phyloP scores from a whole-genome alignment of 2,113 vertebrate genomes.

The Lepus americanus region DNA sequence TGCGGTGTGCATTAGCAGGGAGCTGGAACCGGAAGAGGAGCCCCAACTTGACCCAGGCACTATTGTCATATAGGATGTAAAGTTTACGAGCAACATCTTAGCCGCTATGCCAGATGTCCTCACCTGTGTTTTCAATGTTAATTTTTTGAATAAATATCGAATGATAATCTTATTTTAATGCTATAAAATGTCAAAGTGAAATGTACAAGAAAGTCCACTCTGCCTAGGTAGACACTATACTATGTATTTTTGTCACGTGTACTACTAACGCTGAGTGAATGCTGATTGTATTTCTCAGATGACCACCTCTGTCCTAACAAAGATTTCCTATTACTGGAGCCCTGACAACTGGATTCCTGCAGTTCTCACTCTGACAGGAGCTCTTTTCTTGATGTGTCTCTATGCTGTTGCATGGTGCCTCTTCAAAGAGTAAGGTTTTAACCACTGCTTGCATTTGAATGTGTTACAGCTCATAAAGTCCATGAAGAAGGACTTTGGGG shows the following conservation, averaged over 20 bases:
- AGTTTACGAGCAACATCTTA: too few relatives aligned
- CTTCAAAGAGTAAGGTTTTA: slow-evolving; percentile 67
- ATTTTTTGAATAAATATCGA: slow-evolving; percentile 33
- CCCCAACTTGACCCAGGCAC: too few relatives aligned
- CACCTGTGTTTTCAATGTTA: background rate
- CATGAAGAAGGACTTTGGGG: background rate
- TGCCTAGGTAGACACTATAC: background rate
- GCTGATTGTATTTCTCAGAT: slow-evolving; percentile 44
- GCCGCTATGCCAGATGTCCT: too few relatives aligned
- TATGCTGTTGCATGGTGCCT: slow-evolving; percentile 50
- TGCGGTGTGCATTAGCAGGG: too few relatives aligned
- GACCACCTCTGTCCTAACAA: slow-evolving; percentile 67
- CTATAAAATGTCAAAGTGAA: background rate
- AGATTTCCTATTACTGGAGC: slow-evolving; percentile 65
- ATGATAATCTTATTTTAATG: background rate
- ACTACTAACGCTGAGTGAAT: background rate
- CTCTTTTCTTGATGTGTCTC: slow-evolving; percentile 47
- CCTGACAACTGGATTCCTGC: slow-evolving; percentile 60
- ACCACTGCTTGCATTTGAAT: background rate
- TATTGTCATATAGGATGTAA: too few relatives aligned
- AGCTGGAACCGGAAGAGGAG: too few relatives aligned
- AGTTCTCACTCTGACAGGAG: slow-evolving; percentile 50
- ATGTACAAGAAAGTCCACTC: background rate
- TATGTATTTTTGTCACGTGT: background rate
- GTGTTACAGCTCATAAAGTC: background rate